Evolutionary conservation across 2,113 vertebrate species (phyloP).

Genomic region (Taxidea taxus): DNA sequence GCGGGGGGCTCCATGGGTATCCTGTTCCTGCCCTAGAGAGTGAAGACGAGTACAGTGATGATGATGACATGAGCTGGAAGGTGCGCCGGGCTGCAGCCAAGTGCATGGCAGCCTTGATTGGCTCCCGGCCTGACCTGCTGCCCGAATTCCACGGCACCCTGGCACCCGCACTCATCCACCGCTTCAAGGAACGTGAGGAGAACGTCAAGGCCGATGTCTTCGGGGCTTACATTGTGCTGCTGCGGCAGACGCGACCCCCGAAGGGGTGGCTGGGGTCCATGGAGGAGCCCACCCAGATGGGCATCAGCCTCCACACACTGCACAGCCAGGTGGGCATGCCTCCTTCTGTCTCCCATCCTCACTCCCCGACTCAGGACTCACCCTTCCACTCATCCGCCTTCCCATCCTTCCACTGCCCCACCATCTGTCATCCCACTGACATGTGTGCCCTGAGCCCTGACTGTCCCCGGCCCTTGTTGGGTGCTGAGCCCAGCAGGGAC

Average conservation of each 20-base stretch:
- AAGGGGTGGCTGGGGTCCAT: conserved; percentile 78
- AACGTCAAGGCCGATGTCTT: conserved; percentile 94
- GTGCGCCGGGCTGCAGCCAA: conserved; percentile 93
- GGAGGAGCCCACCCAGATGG: conserved; percentile 77
- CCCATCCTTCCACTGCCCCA: neutral
- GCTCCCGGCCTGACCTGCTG: conserved; percentile 88
- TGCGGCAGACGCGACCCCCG: conserved; percentile 87
- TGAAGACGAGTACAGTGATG: conserved; percentile 94
- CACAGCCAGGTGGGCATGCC: conserved; percentile 86
- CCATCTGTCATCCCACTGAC: neutral
- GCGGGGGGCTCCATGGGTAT: neutral
- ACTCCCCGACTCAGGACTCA: rapidly evolving
- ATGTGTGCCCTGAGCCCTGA: neutral
- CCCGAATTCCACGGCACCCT: conserved; percentile 89
- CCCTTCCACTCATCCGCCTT: neutral
- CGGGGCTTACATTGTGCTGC: conserved; percentile 87
- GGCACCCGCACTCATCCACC: conserved; percentile 87
- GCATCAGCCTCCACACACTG: conserved; percentile 84
- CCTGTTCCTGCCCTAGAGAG: conserved; percentile 84
- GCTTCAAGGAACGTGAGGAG: conserved; percentile 96
- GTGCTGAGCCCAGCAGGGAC: neutral
- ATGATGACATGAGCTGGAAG: conserved; percentile 96
- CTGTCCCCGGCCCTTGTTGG: too few species aligned
- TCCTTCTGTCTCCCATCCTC: too few species aligned
- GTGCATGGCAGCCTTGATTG: conserved; percentile 91